These are phyloP conservation scores for Microcebus jonahi DNA, from an alignment of 2,113 vertebrate species.

Conservation along the genomic window DNA sequence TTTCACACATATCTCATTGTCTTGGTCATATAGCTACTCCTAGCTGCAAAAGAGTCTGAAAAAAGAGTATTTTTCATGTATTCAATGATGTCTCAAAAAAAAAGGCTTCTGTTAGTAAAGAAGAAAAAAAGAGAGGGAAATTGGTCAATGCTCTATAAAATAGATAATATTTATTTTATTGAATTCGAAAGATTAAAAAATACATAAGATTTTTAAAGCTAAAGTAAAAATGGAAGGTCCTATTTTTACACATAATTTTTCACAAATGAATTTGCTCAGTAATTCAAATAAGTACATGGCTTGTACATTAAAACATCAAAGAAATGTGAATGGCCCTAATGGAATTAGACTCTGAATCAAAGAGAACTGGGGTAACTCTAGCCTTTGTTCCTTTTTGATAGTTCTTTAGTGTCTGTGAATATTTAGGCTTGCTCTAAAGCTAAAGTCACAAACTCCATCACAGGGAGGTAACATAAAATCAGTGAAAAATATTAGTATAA, in stretches of 20 bases:
- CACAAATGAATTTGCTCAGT: neutral
- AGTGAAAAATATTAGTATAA: neutral
- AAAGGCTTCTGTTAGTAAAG: neutral
- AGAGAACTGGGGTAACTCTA: neutral
- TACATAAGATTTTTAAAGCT: neutral
- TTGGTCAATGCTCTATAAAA: neutral
- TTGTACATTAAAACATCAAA: neutral
- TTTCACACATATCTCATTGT: neutral
- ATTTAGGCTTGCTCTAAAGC: neutral
- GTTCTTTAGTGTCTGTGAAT: conserved; percentile 9
- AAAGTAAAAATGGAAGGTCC: neutral
- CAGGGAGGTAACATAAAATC: neutral
- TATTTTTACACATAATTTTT: neutral
- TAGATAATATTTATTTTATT: neutral
- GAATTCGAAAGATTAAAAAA: neutral
- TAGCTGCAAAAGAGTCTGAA: neutral
- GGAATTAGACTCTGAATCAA: neutral
- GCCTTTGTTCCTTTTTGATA: neutral
- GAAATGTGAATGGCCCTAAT: neutral
- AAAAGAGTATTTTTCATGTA: neutral
- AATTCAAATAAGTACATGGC: neutral
- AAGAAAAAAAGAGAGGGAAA: neutral
- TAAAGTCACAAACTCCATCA: neutral
- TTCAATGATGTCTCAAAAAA: neutral
- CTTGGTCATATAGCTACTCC: neutral